Evolutionary conservation across 2,888 invertebrate species (phyloP).

Genomic region (Candidula unifasciata): DNA sequence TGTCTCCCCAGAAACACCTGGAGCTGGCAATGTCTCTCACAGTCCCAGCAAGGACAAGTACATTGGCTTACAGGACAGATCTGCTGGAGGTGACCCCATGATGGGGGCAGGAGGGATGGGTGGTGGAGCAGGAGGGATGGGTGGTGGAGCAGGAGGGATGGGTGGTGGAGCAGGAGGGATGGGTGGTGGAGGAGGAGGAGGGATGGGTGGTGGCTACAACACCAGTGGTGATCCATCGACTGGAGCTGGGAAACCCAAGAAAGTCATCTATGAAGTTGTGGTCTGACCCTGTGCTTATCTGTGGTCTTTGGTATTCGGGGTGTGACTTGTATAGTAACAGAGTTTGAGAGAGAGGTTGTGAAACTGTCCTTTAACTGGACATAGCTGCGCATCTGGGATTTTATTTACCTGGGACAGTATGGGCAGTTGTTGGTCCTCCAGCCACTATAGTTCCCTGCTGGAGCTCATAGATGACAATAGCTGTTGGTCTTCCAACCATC

Average conservation of each 20-base stretch:
- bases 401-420: no score
- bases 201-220: conserved; percentile 68
- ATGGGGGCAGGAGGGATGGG: conserved; percentile 67
- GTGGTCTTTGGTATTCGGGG: background rate
- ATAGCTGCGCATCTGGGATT: no score
- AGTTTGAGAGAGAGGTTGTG: background rate
- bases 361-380: background rate
- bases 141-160: no score
- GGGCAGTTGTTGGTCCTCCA: no score
- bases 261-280: conserved; percentile 77
- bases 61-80: conserved; percentile 61
- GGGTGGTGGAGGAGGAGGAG: conserved; percentile 64
- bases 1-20: conserved; percentile 46
- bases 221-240: conserved; percentile 61
- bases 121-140: conserved; percentile 69
- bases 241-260: conserved; percentile 70
- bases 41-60: conserved; percentile 68
- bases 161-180: no score
- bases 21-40: conserved; percentile 58
- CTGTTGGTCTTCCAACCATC: no score
- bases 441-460: no score
- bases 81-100: conserved; percentile 52
- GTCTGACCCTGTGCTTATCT: conserved; percentile 61
- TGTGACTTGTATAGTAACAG: no score
- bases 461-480: no score